phyloP scores from a whole-genome alignment of 2,888 invertebrate genomes.

The Dione juno region DNA sequence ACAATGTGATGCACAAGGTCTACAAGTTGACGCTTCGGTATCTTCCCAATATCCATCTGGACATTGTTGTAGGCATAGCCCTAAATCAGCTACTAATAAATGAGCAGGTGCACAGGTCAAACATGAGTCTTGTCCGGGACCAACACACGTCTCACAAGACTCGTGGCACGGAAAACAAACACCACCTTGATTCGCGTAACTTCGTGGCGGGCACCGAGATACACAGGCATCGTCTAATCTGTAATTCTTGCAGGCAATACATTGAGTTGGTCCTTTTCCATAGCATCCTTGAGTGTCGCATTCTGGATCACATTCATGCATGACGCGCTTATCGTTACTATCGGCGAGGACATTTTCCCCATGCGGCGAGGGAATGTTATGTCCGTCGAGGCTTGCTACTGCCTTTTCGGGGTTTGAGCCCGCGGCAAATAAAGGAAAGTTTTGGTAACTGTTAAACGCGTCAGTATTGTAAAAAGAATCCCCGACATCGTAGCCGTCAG shows the following conservation, averaged over 20 bases:
- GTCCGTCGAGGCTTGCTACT: slow-evolving; percentile 89
- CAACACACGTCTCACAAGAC: slow-evolving; percentile 94
- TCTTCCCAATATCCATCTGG: slow-evolving; percentile 95
- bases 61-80: slow-evolving; percentile 93
- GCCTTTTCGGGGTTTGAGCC: slow-evolving; percentile 91
- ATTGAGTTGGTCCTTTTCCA: slow-evolving; percentile 92
- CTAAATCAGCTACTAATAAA: slow-evolving; percentile 91
- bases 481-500: slow-evolving; percentile 85
- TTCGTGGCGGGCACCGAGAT: slow-evolving; percentile 92
- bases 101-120: slow-evolving; percentile 93
- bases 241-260: slow-evolving; percentile 91
- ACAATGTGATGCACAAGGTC: slow-evolving; percentile 93
- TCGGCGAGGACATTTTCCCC: slow-evolving; percentile 85
- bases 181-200: slow-evolving; percentile 91
- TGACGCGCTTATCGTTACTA: slow-evolving; percentile 85
- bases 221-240: slow-evolving; percentile 93
- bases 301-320: slow-evolving; percentile 91
- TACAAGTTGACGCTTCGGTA: slow-evolving; percentile 88
- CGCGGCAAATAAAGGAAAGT: slow-evolving; percentile 90
- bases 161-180: slow-evolving; percentile 95
- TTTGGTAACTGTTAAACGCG: slow-evolving; percentile 89
- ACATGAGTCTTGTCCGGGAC: slow-evolving; percentile 93
- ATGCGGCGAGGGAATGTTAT: slow-evolving; percentile 85
- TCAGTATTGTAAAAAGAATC: slow-evolving; percentile 87
- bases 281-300: slow-evolving; percentile 94